phyloP scores from a whole-genome alignment of 2,113 vertebrate species.

The Seriola rivoliana region DNA sequence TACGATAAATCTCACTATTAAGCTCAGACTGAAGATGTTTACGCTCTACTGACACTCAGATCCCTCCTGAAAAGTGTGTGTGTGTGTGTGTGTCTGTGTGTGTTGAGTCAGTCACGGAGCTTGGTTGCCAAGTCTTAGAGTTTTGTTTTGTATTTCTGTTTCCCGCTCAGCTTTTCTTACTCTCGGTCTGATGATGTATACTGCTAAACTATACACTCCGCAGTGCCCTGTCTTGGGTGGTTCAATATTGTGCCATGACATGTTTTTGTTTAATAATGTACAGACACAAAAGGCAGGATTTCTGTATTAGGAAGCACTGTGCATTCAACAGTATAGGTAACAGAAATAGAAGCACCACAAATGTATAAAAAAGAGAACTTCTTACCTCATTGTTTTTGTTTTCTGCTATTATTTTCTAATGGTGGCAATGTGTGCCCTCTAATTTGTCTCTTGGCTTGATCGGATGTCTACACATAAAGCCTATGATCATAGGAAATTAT shows the following conservation, averaged over 20 bases:
- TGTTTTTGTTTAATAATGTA: constrained; percentile 79
- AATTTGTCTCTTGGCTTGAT: constrained; percentile 84
- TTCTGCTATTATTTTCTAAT: constrained; percentile 80
- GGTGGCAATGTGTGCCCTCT: constrained; percentile 80
- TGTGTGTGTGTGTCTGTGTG: constrained; percentile 44
- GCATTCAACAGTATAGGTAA: constrained; percentile 82
- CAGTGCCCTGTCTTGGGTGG: constrained; percentile 67
- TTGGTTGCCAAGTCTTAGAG: constrained; percentile 57
- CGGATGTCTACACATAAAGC: constrained; percentile 82
- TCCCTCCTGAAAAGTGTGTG: constrained; percentile 11
- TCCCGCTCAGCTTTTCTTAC: constrained; percentile 67
- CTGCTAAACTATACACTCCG: constrained; percentile 57
- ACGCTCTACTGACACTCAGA: constrained; percentile 29
- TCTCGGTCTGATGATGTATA: constrained; percentile 64
- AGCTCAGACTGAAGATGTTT: neutral
- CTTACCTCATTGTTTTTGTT: constrained; percentile 86
- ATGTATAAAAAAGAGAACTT: constrained; percentile 83
- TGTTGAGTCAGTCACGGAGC: constrained; percentile 49
- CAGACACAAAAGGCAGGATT: constrained; percentile 78
- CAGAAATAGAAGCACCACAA: constrained; percentile 82
- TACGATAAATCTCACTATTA: neutral
- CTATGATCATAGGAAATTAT: constrained; percentile 84
- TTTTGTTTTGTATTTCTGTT: constrained; percentile 66
- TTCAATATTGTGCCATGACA: constrained; percentile 81
- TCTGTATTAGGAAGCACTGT: constrained; percentile 84